Base-by-base conservation (phyloP, 2,888 invertebrate species). In the Euzophera pinguis region DNA sequence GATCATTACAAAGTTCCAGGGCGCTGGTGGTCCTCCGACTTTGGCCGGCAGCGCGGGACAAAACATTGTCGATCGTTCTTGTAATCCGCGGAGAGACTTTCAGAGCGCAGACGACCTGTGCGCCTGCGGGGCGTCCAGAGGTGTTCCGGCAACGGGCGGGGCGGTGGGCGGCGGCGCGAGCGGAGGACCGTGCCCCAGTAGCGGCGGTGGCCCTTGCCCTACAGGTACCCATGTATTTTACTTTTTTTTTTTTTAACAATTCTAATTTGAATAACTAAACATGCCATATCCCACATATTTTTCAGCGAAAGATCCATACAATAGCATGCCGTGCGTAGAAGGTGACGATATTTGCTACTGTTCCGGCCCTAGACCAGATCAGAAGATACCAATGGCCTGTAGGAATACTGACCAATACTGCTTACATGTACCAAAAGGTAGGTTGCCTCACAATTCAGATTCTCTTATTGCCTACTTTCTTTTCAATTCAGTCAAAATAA, bases 1-100 rank as follows among this genome's bases (percentile, higher is more conserved):
- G 53, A 93, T 94, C 22, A 90, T 93, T 9, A 94, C 94, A 0
- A 92, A 92, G 65, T 94, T 94, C 69, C 93, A 93, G 76, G 87
- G 86, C 14, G 67, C 71, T 14, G 67, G 71, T 14, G 68, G 77
- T n/a, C 75, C 76, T 14, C 76, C 81, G 0, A 74, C 62, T 47
- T 52, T 84, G 43, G 74, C 77, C 29, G 59, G 70, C 12, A 69
- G 71, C 9, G 69, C 64, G 32, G 64, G 60, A 12, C 57, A 73
- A 6, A 56, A 68, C 10, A 62, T 78, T 17, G 70, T 81, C n/a
- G 83, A 85, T 57, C 74, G 84, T 14, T 81, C 88, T 4, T 88
- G 88, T 56, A 72, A 74, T 53, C 84, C 86, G 37, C 65, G 64
- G 34, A 82, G 64, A 61, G 75, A 72, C 27, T 78, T 65, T 47